Percentiles rank a stretch among this genome's conserved stretches.
phyloP scores from a whole-genome alignment of 2,113 vertebrate genomes.

The Malurus elegans region DNA sequence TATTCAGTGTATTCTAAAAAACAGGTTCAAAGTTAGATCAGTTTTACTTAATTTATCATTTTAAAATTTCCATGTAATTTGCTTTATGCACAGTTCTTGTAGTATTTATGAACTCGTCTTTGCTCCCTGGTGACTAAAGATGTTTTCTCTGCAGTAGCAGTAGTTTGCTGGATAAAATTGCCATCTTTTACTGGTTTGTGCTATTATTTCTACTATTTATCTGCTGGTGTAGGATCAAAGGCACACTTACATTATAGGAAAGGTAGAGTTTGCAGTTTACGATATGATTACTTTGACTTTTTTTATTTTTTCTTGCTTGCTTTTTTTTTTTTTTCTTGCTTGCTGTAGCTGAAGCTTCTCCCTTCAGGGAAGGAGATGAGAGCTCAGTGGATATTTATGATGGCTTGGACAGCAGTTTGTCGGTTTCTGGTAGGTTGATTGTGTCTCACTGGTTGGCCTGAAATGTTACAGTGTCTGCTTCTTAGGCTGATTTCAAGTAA shows the following conservation, averaged over 20 bases:
- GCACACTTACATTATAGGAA: not conserved
- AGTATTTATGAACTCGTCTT: not conserved
- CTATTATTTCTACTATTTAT: not conserved
- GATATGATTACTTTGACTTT: not conserved
- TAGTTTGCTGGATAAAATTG: not conserved
- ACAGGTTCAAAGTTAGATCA: not conserved
- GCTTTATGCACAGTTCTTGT: not conserved
- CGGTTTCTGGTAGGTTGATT: slow-evolving; percentile 65
- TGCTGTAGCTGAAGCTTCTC: slow-evolving; percentile 67
- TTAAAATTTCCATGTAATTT: not conserved
- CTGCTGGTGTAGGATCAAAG: not conserved
- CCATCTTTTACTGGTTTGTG: not conserved
- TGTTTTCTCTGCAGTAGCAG: not conserved
- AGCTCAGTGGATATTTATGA: slow-evolving; percentile 95
- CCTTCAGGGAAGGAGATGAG: slow-evolving; percentile 79
- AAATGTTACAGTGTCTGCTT: not conserved
- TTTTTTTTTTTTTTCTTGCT: not conserved
- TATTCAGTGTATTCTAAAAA: not conserved
- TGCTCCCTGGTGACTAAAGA: not conserved
- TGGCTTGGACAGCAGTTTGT: slow-evolving; percentile 77
- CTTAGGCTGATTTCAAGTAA: not conserved
- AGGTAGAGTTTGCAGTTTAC: not conserved
- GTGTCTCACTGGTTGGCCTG: not conserved
- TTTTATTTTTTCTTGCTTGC: not conserved
- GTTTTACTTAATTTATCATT: not conserved